phyloP scores from a whole-genome alignment of 2,113 vertebrate genomes.

The Takifugu bimaculatus region DNA sequence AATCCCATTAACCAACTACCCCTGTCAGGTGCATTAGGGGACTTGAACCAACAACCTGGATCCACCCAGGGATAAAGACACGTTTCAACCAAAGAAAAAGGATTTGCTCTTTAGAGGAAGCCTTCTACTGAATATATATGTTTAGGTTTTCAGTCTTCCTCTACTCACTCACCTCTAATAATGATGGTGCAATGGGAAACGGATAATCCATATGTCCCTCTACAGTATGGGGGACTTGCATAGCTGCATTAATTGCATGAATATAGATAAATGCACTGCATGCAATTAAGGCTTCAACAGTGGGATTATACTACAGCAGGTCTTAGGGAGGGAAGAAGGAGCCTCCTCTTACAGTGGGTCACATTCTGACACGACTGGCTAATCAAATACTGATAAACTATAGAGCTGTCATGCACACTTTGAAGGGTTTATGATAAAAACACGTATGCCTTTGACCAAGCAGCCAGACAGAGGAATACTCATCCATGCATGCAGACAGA shows the following conservation, averaged over 20 bases:
- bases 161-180: no score
- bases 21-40: not conserved
- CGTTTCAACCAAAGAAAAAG: not conserved
- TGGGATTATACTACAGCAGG: constrained; percentile 7
- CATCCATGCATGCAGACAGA: not conserved
- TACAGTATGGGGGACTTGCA: no score
- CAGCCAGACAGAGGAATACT: not conserved
- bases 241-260: not conserved
- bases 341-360: no score
- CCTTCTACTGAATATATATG: no score
- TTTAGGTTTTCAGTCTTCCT: no score
- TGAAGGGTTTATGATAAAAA: not conserved
- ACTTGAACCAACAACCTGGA: not conserved
- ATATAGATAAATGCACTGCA: constrained; percentile 10
- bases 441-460: not conserved
- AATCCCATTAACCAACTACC: constrained; percentile 7
- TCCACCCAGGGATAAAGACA: not conserved
- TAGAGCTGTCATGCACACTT: not conserved
- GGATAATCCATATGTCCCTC: no score
- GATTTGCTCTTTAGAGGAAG: no score
- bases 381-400: no score
- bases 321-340: not conserved
- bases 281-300: constrained; percentile 13
- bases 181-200: no score
- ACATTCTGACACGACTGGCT: no score